Conservation (phyloP, 2,888 invertebrate species). For the Oligia latruncula region DNA sequence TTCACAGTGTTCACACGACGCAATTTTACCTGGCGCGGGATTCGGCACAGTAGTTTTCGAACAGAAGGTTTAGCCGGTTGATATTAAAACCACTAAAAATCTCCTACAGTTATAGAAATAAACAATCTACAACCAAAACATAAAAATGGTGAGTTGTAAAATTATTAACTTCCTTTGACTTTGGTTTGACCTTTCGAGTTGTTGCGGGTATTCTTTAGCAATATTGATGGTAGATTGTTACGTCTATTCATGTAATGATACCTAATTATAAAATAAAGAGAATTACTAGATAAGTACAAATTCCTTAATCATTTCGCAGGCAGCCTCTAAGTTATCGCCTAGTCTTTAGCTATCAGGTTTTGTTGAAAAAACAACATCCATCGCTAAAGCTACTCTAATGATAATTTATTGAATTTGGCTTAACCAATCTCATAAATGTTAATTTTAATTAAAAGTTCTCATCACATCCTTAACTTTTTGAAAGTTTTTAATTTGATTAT, state of each 20-base stretch:
- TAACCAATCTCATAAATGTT: neutral
- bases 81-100: slow-evolving; percentile 26
- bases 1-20: slow-evolving; percentile 35
- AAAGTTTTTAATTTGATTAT: slow-evolving; percentile 10
- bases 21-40: slow-evolving; percentile 36
- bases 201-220: slow-evolving; percentile 34
- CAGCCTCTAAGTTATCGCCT: neutral
- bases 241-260: neutral
- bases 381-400: neutral
- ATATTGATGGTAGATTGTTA: slow-evolving; percentile 22
- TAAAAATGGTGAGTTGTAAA: slow-evolving; percentile 80
- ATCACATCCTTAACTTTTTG: neutral
- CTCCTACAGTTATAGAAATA: slow-evolving; percentile 30
- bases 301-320: neutral
- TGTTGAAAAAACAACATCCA: neutral
- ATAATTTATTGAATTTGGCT: neutral
- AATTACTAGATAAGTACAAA: neutral
- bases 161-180: slow-evolving; percentile 77
- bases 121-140: slow-evolving; percentile 12
- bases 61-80: slow-evolving; percentile 34
- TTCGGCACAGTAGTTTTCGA: slow-evolving; percentile 38
- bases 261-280: neutral
- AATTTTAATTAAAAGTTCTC: neutral
- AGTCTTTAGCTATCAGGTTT: slow-evolving; percentile 1
- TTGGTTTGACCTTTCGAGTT: slow-evolving; percentile 81